Evolutionary conservation across 2,888 invertebrate genomes (phyloP).

Genomic region (Drosophila birchii): DNA sequence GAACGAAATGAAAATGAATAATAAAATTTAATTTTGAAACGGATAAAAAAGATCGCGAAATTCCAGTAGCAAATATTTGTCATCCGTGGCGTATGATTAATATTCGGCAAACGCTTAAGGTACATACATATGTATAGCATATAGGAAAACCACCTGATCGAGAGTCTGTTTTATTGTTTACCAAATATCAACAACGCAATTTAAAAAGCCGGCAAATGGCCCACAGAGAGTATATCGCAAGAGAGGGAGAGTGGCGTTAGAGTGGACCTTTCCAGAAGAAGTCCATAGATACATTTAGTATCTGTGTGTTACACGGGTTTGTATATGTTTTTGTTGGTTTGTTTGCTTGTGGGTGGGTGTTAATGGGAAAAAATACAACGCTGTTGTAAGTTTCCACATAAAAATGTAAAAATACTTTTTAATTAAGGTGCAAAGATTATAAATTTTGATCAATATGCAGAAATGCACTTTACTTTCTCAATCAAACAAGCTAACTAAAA

Average conservation of each 20-base stretch:
- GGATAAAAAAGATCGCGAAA: conserved; percentile 15
- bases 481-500: conserved; percentile 3
- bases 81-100: conserved; percentile 42
- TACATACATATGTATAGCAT: conserved; percentile 12
- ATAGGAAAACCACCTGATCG: conserved; percentile 60
- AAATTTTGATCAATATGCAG: conserved; percentile 15
- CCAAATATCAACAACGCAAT: conserved; percentile 68
- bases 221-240: conserved; percentile 16
- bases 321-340: background rate
- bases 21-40: conserved; percentile 17
- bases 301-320: background rate
- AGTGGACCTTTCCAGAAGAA: conserved; percentile 52
- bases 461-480: conserved; percentile 13
- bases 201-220: conserved; percentile 62
- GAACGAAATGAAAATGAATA: too few relatives aligned
- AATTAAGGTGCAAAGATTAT: background rate
- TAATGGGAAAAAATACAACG: conserved; percentile 6
- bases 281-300: conserved; percentile 2
- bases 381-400: conserved; percentile 12
- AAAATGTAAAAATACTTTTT: conserved; percentile 27
- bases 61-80: conserved; percentile 12
- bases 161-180: conserved; percentile 58
- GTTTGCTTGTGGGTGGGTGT: conserved; percentile 9
- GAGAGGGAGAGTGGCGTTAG: conserved; percentile 29
- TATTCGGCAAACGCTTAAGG: conserved; percentile 22